Conservation (phyloP, 2,888 invertebrate species). For the Xanthorhoe spadicearia region DNA sequence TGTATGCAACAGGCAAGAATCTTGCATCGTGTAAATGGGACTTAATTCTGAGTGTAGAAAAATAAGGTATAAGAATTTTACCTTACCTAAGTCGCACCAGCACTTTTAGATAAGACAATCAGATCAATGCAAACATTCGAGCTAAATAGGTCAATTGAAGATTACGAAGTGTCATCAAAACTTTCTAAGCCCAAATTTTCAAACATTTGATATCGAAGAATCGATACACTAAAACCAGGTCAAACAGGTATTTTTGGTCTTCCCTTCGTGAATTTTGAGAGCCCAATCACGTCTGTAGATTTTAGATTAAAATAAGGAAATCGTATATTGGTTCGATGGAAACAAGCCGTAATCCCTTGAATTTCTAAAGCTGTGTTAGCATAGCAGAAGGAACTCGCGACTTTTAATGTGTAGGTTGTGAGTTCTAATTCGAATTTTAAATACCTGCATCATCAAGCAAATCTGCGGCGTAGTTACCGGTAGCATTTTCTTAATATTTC, state of each 20-base stretch:
- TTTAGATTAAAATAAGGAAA: slow-evolving; percentile 25
- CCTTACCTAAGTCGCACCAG: not conserved
- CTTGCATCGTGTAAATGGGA: no score
- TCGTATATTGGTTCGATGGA: slow-evolving; percentile 7
- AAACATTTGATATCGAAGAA: slow-evolving; percentile 7
- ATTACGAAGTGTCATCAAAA: not conserved
- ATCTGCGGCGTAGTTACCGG: no score
- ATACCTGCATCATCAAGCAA: not conserved
- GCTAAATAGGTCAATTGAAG: not conserved
- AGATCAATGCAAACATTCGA: not conserved
- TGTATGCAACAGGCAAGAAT: no score
- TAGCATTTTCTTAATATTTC: no score
- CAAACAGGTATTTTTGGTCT: slow-evolving; percentile 35
- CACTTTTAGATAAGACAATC: not conserved
- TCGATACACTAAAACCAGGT: slow-evolving; percentile 17
- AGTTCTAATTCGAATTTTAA: not conserved
- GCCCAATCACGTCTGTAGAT: slow-evolving; percentile 5
- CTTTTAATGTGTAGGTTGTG: not conserved
- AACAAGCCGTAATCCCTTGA: slow-evolving; percentile 8
- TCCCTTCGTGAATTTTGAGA: not conserved
- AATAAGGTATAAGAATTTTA: not conserved
- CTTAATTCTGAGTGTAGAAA: no score
- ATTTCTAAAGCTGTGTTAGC: not conserved
- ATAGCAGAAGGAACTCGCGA: not conserved
- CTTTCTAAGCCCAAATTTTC: not conserved